A percentile compares a stretch with the other conserved stretches of the same genome.
Evolutionary conservation across 1,140 invertebrate genomes (phyloP).

Genomic region (Dicyema japonicum): DNA sequence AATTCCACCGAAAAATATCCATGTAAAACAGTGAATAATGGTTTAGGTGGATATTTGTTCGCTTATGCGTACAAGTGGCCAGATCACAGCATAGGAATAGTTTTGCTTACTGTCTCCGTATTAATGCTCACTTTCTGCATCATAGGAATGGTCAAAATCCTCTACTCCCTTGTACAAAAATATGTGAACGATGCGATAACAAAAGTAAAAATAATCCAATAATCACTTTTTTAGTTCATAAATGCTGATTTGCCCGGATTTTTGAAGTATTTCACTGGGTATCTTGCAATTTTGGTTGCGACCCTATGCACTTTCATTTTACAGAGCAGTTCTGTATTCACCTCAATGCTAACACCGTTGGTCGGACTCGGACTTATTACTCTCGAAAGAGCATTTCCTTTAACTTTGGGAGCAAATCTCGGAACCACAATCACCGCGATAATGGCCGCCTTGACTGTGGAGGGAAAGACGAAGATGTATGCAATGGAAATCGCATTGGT

Average conservation of each 20-base stretch:
- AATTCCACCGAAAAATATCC: too few relatives aligned
- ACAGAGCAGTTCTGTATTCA: constrained; percentile 27
- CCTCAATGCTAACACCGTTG: constrained; percentile 25
- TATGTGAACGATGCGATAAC: not conserved
- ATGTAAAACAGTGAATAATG: too few relatives aligned
- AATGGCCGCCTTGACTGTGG: constrained; percentile 19
- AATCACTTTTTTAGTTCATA: constrained; percentile 18
- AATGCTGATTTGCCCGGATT: constrained; percentile 20
- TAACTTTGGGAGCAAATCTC: constrained; percentile 25
- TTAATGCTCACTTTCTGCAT: constrained; percentile 20
- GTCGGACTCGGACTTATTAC: constrained; percentile 25
- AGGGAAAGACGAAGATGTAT: too few relatives aligned
- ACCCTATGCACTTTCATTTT: constrained; percentile 23
- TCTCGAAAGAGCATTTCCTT: constrained; percentile 25
- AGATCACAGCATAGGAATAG: constrained; percentile 13
- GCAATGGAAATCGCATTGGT: constrained; percentile 28
- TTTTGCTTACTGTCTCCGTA: constrained; percentile 16
- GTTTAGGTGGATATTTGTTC: too few relatives aligned
- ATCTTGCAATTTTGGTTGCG: constrained; percentile 24
- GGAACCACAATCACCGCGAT: constrained; percentile 25
- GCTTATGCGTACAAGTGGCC: constrained; percentile 8
- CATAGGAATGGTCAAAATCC: constrained; percentile 24
- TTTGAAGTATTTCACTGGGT: constrained; percentile 18
- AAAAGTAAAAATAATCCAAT: not conserved
- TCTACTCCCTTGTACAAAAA: constrained; percentile 6